Evolutionary conservation across 2,113 vertebrate genomes (phyloP).

Genomic region (Ageneiosus marmoratus): DNA sequence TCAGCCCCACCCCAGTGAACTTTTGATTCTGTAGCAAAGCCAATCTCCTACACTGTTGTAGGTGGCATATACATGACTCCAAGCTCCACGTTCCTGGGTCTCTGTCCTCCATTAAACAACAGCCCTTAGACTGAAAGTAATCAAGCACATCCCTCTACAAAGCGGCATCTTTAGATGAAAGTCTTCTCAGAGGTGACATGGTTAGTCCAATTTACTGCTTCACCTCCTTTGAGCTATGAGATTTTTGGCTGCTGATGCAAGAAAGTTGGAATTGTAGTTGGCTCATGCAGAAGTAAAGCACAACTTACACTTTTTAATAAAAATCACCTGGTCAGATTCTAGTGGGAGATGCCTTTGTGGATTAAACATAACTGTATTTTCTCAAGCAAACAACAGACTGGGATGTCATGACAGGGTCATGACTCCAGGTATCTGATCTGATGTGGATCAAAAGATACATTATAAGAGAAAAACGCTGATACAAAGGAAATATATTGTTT

Average conservation of each 20-base stretch:
- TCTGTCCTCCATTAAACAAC: constrained; percentile 37
- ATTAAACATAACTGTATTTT: constrained; percentile 30
- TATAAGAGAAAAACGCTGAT: background rate
- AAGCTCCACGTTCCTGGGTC: constrained; percentile 25
- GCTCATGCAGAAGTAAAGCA: background rate
- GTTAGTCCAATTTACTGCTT: constrained; percentile 42
- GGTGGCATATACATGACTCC: constrained; percentile 18
- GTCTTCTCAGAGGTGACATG: constrained; percentile 43
- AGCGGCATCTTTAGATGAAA: constrained; percentile 38
- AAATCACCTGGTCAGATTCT: constrained; percentile 21
- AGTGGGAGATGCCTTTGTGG: constrained; percentile 8
- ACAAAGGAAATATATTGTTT: constrained; percentile 3
- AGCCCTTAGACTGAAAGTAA: constrained; percentile 35
- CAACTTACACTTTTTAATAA: constrained; percentile 29
- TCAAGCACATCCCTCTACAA: constrained; percentile 43
- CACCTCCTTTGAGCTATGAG: constrained; percentile 35
- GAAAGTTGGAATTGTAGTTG: constrained; percentile 35
- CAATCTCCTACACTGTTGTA: background rate
- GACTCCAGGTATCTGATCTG: background rate
- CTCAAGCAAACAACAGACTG: background rate
- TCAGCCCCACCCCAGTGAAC: background rate
- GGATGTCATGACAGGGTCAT: background rate
- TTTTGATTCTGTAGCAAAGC: background rate
- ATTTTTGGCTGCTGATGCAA: constrained; percentile 36
- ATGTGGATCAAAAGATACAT: constrained; percentile 6